These are phyloP conservation scores for Lacanobia oleracea DNA, from an alignment of 2,888 invertebrate species.

Conservation along the genomic window DNA sequence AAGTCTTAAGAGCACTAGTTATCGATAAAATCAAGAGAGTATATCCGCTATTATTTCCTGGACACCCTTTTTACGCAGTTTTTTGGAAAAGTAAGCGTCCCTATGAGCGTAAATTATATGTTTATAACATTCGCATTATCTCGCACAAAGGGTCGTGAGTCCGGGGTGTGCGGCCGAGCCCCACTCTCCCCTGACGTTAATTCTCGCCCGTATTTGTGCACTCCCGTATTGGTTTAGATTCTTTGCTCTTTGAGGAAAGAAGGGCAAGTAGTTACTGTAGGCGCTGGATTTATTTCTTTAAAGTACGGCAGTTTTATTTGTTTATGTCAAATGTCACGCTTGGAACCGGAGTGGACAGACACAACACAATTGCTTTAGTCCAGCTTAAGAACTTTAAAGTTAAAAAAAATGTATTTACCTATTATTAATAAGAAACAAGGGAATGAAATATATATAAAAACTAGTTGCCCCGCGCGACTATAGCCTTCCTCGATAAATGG, in stretches of 20 bases:
- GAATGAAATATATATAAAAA: not conserved
- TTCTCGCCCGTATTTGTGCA: slow-evolving; percentile 82
- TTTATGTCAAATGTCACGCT: slow-evolving; percentile 14
- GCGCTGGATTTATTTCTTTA: slow-evolving; percentile 56
- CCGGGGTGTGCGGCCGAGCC: slow-evolving; percentile 51
- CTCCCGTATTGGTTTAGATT: slow-evolving; percentile 80
- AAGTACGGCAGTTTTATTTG: slow-evolving; percentile 24
- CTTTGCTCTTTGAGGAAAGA: slow-evolving; percentile 67
- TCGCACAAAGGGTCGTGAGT: slow-evolving; percentile 63
- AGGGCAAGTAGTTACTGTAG: slow-evolving; percentile 54
- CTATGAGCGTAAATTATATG: slow-evolving; percentile 66
- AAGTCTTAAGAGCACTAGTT: slow-evolving; percentile 48
- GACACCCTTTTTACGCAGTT: slow-evolving; percentile 54
- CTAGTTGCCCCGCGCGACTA: too few species aligned
- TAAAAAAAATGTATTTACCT: not conserved
- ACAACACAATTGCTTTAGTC: not conserved
- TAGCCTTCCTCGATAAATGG: too few species aligned
- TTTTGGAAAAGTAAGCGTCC: slow-evolving; percentile 42
- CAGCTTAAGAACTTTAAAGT: not conserved
- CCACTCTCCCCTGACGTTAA: slow-evolving; percentile 61
- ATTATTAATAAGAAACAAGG: not conserved
- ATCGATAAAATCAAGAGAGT: slow-evolving; percentile 57
- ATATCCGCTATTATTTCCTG: slow-evolving; percentile 48
- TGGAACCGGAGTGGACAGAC: not conserved
- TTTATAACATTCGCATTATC: slow-evolving; percentile 68